Base-by-base conservation (phyloP, 2,888 invertebrate genomes). In the Agrotis segetum region DNA sequence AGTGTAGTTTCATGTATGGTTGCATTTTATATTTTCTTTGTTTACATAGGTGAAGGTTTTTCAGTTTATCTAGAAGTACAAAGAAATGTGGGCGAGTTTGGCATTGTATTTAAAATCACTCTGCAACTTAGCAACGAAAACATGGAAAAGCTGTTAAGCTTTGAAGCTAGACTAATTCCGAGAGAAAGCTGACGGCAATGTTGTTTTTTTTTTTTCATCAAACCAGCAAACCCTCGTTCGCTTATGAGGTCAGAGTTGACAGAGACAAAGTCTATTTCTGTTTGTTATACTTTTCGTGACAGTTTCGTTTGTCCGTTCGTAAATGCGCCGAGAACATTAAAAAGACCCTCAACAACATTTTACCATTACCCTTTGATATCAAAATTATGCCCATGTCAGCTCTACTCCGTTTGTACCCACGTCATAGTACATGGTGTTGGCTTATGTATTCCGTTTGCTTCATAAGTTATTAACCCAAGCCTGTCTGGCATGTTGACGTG, bases 381-480 rank as follows among this genome's bases (percentile, higher is more conserved):
- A 19, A 19, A 49, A 44, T n/a, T 40, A 40, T 52, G 40, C 16
- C 11, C 11, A 16, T 49, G 46, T 55, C 29, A 34, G 21, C n/a
- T 29, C 0, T 44, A 14, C 34, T 60, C n/a, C n/a, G 21, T 3
- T 40, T 44, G 29, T 17, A 14, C 58, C 58, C 21, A 63, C 40
- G 47, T 74, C 50, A 49, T 29, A 44, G 40, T 44, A 52, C n/a
- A 40, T 55, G 40, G 29, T 47, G 40, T 24, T 44, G 46, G 24
- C 29, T 59, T 49, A 53, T 50, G 29, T 47, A 40, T 65, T 56
- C 5, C 56, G 50, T 17, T 17, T 34, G 55, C 47, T 24, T 50
- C 50, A 60, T 63, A n/a, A 65, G 14, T 73, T 55, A 78, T 72
- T 79, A 21, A 71, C 62, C 40, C 47, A 76, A 76, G 50, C 60